A percentile compares a stretch with the other conserved stretches of the same genome.
Conservation (phyloP, 53 echinoderm and acorn worm genomes). For the Glandiceps talaboti region DNA sequence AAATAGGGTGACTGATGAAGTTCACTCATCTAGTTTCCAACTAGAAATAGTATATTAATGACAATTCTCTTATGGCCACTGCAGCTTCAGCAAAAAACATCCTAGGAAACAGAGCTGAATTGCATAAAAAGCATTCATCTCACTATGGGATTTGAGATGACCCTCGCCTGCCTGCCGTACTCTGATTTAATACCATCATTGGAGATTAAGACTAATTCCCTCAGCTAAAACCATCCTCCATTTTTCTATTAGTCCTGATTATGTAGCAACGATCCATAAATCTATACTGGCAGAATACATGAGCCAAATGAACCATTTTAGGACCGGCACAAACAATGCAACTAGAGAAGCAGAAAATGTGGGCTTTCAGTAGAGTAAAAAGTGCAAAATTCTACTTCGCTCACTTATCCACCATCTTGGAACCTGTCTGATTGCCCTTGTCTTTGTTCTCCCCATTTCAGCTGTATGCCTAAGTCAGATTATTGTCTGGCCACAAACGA, state of each 20-base stretch:
- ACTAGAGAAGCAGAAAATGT: background rate
- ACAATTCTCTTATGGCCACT: background rate
- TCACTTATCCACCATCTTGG: background rate
- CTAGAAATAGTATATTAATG: background rate
- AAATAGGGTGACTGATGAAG: background rate
- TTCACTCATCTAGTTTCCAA: background rate
- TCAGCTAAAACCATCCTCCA: background rate
- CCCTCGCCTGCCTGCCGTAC: background rate
- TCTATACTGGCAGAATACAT: background rate
- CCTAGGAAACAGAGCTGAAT: background rate
- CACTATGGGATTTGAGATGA: background rate
- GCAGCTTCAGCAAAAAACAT: background rate
- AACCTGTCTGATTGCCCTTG: background rate
- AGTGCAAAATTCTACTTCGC: background rate
- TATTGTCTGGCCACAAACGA: background rate
- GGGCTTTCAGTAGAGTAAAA: background rate
- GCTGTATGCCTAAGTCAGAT: background rate
- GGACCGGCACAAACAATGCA: background rate
- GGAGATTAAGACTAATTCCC: background rate
- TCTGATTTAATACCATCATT: background rate
- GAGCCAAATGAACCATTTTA: background rate
- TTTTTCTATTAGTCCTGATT: background rate
- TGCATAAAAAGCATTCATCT: background rate
- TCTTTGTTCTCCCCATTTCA: background rate
- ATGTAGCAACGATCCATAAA: background rate